Evolutionary conservation across 2,797 vertebrate genomes (phyloP).

Genomic region (Mus minutoides): DNA sequence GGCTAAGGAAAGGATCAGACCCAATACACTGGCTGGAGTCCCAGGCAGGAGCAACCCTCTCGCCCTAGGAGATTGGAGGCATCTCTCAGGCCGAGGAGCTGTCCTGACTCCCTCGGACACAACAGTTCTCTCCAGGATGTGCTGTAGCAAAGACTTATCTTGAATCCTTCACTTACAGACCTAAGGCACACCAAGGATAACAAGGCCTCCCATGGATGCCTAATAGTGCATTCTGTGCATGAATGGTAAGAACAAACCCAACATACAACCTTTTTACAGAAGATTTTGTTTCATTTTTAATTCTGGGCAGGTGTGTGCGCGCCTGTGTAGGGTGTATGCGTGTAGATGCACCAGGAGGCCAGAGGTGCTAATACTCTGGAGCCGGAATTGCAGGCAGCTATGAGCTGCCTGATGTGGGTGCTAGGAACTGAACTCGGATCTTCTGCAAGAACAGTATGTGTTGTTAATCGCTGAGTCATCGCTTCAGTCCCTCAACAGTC

Average conservation of each 20-base stretch:
- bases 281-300: not conserved
- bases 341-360: not conserved
- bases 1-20: constrained; percentile 47
- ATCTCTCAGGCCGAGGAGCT: not conserved
- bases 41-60: constrained; percentile 4
- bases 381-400: not conserved
- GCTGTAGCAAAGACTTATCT: not conserved
- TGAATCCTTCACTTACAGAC: not conserved
- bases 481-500: not conserved
- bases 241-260: not conserved
- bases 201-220: not conserved
- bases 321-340: no score
- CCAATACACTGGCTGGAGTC: constrained; percentile 12
- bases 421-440: not conserved
- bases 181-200: not conserved
- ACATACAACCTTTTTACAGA: not conserved
- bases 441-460: not conserved
- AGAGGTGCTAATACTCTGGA: not conserved
- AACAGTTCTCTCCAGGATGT: not conserved
- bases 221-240: not conserved
- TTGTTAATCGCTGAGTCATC: no score
- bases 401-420: not conserved
- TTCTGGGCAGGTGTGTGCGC: not conserved
- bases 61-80: not conserved
- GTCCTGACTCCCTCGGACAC: not conserved